Evolutionary conservation across 2,797 vertebrate species (phyloP), one percentile per base, ranked within the genome.

Genomic region (Chaenodraco wilsoni): DNA sequence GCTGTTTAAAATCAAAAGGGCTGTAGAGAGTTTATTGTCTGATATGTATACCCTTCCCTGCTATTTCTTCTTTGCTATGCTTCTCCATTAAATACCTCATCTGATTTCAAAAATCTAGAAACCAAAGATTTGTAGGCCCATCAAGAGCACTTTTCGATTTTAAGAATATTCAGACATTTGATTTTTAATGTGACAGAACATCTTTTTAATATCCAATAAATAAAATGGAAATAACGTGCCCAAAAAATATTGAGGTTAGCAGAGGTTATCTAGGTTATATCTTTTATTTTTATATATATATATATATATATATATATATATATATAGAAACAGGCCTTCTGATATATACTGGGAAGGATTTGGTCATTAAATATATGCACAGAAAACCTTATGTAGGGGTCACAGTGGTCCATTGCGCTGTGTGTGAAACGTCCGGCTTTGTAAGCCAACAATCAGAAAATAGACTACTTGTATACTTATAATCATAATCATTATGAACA

Each of bases 1-100:
- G 23, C 69, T 71, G 17, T 80, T 69, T 73, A 12, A 50, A 43
- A 72, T 57, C 27, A 43, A 21, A 55, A 55, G 19, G n/a, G 21
- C 54, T 3, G 43, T 48, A 1, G 49, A 33, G 9, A 37, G 19
- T 49, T 44, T 41, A 12, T 7, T 6, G 21, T 66, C 10, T 45
- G 17, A 54, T 8, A 58, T 49, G 45, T n/a, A 0, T 14, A 52
- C 11, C 2, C 19, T 57, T 55, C 48, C 21, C 31, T 46, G 2
- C 48, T 52, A 14, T 31, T 75, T 27, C 27, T 69, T 7, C 21
- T 49, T 57, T 23, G 10, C 33, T 21, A 49, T 3, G 11, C 12
- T 27, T 0, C 44, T 16, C 46, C 31, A 0, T 37, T 43, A 21
- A 49, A 27, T 15, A 19, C 16, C 11, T 2, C 31, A 23, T 33